phyloP scores from a whole-genome alignment of 2,797 vertebrate genomes.

The Ciconia nigra region DNA sequence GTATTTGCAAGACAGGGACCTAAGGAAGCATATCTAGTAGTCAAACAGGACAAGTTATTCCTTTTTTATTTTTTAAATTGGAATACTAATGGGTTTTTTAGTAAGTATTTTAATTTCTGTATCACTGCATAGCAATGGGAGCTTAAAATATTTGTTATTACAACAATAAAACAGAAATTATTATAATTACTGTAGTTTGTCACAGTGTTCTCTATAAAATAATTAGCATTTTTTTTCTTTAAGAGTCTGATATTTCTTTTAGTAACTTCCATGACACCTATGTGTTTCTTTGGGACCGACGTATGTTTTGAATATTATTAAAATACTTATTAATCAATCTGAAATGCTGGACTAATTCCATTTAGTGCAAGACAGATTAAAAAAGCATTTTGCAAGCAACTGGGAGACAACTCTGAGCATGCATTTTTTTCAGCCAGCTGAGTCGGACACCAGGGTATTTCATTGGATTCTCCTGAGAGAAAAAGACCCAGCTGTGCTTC shows the following conservation, averaged over 20 bases:
- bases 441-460: slow-evolving; percentile 55
- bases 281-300: not conserved
- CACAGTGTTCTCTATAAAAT: not conserved
- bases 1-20: not conserved
- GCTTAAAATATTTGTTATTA: not conserved
- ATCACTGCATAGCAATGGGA: not conserved
- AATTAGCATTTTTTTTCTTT: not conserved
- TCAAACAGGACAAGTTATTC: not conserved
- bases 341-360: slow-evolving; percentile 29
- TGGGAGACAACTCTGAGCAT: not conserved
- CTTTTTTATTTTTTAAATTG: not conserved
- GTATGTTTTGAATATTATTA: not conserved
- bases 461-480: slow-evolving; percentile 53
- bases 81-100: not conserved
- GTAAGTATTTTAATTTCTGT: not conserved
- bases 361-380: slow-evolving; percentile 15
- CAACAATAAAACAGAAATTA: not conserved
- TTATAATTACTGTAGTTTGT: not conserved
- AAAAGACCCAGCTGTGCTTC: slow-evolving; percentile 58
- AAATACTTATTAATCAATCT: not conserved
- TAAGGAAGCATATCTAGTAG: not conserved
- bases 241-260: not conserved
- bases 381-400: slow-evolving; percentile 30
- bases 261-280: not conserved
- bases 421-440: slow-evolving; percentile 44